Base-by-base conservation (phyloP, 2,888 invertebrate species). In the Acheta domesticus region DNA sequence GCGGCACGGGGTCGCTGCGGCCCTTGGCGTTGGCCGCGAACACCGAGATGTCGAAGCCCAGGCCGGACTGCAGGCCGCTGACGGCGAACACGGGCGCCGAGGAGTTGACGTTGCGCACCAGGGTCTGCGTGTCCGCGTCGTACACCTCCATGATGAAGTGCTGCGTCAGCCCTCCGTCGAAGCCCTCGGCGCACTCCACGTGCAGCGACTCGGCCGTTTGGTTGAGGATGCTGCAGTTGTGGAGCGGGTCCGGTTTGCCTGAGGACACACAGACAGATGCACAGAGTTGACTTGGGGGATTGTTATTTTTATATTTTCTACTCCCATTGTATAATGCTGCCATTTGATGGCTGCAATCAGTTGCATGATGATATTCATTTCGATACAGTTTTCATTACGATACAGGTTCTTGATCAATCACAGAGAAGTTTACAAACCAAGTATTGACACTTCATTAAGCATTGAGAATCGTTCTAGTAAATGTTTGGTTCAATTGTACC, bases 1-100 rank as follows among this genome's bases (percentile, higher is more conserved):
- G 86, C 76, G 89, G 89, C 77, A 90, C 89, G 76, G 90, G 89
- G 83, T 91, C 91, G 86, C 93, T 93, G 79, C 90, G 89, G 75
- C 94, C 94, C 85, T 93, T 94, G 84, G 88, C 89, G 86, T 94
- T 94, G 85, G 91, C 90, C 75, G 93, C 92, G 83, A 92, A 92
- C 81, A 94, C 86, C 82, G 89, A 89, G 80, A 93, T 89, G 84
- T 92, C 91, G 87, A 93, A 93, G 77, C 89, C 91, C 82, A 91
- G 89, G 75, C 93, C 93, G 12, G 93, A 91, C 83, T 92, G 90
- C 83, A 94, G 87, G 74, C 91, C 92, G 81, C 88, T 89, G 79
- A 93, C 91, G 82, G 90, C 89, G 86, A 94, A 93, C 83, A 89
- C 88, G 21, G 93, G 92, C 82, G 88, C 86, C 81, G 88, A 87